Evolutionary conservation across 2,113 vertebrate species (phyloP).

Genomic region (Rhineura floridana): DNA sequence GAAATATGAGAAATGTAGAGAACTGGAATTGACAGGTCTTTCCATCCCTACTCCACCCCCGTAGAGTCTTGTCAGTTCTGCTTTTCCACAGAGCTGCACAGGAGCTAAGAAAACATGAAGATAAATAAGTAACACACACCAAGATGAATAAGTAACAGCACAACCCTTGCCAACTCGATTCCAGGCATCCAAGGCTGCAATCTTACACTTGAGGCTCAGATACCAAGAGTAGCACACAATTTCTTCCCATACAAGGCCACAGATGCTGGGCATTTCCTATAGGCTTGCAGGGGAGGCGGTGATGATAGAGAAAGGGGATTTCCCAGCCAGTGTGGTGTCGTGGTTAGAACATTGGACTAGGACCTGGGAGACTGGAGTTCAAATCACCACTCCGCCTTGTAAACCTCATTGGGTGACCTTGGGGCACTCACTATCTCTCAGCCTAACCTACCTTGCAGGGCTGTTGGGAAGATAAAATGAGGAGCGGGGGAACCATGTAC

Average conservation of each 20-base stretch:
- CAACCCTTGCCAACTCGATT: neutral
- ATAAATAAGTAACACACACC: neutral
- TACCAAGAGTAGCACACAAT: neutral
- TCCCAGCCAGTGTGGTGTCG: no score
- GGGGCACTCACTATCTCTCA: no score
- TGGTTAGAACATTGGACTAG: no score
- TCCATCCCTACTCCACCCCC: no score
- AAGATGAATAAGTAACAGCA: slow-evolving; percentile 5
- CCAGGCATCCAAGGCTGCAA: neutral
- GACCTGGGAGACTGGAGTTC: no score
- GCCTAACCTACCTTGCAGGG: no score
- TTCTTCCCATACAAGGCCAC: neutral
- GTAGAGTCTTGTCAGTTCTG: neutral
- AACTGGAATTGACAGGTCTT: no score
- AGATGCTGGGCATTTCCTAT: neutral
- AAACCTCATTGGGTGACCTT: no score
- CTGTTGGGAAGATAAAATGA: no score
- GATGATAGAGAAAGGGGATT: neutral
- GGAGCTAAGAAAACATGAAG: neutral
- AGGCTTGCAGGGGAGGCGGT: neutral
- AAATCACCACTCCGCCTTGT: no score
- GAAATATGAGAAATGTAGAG: no score
- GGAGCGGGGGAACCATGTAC: no score
- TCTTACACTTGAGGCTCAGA: neutral
- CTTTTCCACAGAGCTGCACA: neutral